A percentile compares a stretch with the other conserved stretches of the same genome.
Evolutionary conservation across 1,140 invertebrate species (phyloP).

Genomic region (Dryas iulia): DNA sequence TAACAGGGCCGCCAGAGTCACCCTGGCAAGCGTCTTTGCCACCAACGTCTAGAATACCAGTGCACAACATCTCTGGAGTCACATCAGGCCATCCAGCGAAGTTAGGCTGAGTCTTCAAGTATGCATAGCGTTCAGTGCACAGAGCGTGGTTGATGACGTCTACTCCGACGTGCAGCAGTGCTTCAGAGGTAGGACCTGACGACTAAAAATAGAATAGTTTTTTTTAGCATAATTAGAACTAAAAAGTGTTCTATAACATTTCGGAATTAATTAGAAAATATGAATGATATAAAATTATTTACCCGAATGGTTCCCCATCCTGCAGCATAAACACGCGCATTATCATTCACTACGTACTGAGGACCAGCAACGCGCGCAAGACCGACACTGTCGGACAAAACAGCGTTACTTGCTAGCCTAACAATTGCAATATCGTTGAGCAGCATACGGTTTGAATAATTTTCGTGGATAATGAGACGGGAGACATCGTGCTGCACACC

Average conservation of each 20-base stretch:
- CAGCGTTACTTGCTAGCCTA: slow-evolving; percentile 48
- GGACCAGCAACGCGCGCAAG: slow-evolving; percentile 41
- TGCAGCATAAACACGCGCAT: slow-evolving; percentile 68
- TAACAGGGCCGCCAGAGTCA: slow-evolving; percentile 83
- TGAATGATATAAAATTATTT: slow-evolving; percentile 20
- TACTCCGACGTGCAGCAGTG: slow-evolving; percentile 61
- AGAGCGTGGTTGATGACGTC: slow-evolving; percentile 68
- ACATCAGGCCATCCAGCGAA: slow-evolving; percentile 41
- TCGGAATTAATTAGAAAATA: too few relatives aligned
- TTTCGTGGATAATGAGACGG: slow-evolving; percentile 69
- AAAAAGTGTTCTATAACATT: too few relatives aligned
- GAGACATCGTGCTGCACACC: slow-evolving; percentile 58
- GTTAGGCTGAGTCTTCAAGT: slow-evolving; percentile 38
- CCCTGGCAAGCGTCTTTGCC: slow-evolving; percentile 83
- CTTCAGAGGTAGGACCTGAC: slow-evolving; percentile 35
- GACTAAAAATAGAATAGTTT: slow-evolving; percentile 33
- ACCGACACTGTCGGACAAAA: slow-evolving; percentile 36
- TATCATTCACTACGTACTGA: slow-evolving; percentile 44
- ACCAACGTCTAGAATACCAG: slow-evolving; percentile 48
- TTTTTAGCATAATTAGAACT: too few relatives aligned
- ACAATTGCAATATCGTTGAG: slow-evolving; percentile 83
- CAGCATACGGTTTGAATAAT: slow-evolving; percentile 68
- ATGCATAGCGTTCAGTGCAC: slow-evolving; percentile 55
- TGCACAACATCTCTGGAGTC: slow-evolving; percentile 59
- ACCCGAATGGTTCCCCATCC: slow-evolving; percentile 81